These are phyloP conservation scores for Sprattus sprattus DNA, from an alignment of 2,113 vertebrate species.

Conservation along the genomic window DNA sequence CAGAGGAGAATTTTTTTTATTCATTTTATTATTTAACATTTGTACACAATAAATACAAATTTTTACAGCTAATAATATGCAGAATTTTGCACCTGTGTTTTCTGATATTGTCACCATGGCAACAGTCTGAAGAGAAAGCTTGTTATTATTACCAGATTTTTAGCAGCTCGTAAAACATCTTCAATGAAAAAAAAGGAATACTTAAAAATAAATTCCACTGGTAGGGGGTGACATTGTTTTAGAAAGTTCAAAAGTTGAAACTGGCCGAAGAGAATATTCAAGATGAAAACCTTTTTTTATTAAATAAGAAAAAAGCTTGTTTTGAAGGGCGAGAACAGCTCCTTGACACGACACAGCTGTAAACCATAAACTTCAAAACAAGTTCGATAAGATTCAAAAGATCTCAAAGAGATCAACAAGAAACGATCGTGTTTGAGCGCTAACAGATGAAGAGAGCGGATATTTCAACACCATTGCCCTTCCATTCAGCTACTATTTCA, in stretches of 20 bases:
- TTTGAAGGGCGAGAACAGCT: conserved; percentile 47
- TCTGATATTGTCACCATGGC: conserved; percentile 79
- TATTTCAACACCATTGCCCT: conserved; percentile 24
- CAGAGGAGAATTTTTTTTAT: conserved; percentile 44
- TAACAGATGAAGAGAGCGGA: conserved; percentile 38
- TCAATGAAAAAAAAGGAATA: conserved; percentile 76
- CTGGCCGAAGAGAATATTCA: conserved; percentile 60
- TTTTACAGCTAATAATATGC: conserved; percentile 94
- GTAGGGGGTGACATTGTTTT: conserved; percentile 40
- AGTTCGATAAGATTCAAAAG: conserved; percentile 82
- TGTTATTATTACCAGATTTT: conserved; percentile 57
- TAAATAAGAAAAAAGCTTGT: conserved; percentile 35
- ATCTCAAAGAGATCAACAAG: conserved; percentile 83
- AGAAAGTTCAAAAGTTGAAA: conserved; percentile 52
- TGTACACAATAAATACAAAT: conserved; percentile 99
- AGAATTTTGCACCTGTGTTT: conserved; percentile 77
- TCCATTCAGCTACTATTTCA: not conserved
- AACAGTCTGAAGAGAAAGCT: conserved; percentile 64
- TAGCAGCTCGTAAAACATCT: conserved; percentile 85
- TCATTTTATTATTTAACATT: conserved; percentile 98
- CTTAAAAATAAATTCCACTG: conserved; percentile 75
- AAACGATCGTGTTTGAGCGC: conserved; percentile 56
- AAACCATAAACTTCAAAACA: conserved; percentile 88
- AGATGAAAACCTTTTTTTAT: conserved; percentile 25
- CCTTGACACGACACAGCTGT: conserved; percentile 39